These are phyloP conservation scores for Muraenolepis orangiensis DNA, from an alignment of 2,797 vertebrate genomes.

Conservation along the genomic window DNA sequence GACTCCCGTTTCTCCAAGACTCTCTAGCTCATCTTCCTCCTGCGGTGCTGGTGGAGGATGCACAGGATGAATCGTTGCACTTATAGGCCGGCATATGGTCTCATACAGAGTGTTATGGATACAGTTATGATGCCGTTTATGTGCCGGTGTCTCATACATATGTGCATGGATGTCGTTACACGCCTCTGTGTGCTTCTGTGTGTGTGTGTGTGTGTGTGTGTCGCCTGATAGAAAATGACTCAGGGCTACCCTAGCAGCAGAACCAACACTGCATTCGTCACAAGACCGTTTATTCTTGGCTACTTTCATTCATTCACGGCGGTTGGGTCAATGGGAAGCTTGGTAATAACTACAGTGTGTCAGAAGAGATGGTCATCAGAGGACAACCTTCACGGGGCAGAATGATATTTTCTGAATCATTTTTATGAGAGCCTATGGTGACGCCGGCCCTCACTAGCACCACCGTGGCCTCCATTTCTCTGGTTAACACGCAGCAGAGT, in stretches of 20 bases:
- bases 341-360: neutral
- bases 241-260: neutral
- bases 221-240: conserved; percentile 7
- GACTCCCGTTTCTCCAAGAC: neutral
- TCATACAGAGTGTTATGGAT: conserved; percentile 35
- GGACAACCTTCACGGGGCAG: too few relatives aligned
- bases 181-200: conserved; percentile 1
- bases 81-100: neutral
- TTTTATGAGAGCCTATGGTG: neutral
- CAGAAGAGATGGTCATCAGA: neutral
- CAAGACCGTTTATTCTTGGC: neutral
- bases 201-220: neutral
- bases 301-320: neutral
- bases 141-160: conserved; percentile 18
- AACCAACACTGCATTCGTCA: neutral
- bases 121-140: conserved; percentile 19
- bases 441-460: neutral
- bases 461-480: neutral
- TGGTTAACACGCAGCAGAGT: neutral
- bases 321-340: neutral
- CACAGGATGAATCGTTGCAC: too few relatives aligned
- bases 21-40: conserved; percentile 22
- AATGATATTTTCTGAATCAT: neutral
- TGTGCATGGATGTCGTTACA: neutral
- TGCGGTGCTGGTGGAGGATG: neutral